A percentile compares a stretch with the other conserved stretches of the same genome.
phyloP scores from a whole-genome alignment of 2,113 vertebrate species.

The Coptodon rendalli region DNA sequence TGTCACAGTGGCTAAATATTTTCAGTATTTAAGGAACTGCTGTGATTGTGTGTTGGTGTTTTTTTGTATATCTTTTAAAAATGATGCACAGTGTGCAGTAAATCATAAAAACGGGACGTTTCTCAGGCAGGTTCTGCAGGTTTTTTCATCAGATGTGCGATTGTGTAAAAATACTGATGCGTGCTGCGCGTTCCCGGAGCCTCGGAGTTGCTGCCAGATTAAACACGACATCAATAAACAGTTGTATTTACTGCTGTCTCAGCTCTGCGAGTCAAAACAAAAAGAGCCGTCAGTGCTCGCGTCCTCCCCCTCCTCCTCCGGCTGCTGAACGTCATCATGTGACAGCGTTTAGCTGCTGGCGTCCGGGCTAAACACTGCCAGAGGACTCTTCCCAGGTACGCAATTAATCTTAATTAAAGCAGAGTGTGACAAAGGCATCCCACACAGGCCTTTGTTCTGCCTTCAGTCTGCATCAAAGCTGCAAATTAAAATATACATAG shows the following conservation, averaged over 20 bases:
- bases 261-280: neutral
- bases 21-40: neutral
- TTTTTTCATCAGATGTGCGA: neutral
- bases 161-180: neutral
- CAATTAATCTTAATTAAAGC: conserved; percentile 87
- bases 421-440: conserved; percentile 67
- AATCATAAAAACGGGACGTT: neutral
- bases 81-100: neutral
- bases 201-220: neutral
- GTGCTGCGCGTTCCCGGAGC: neutral
- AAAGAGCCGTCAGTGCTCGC: neutral
- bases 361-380: conserved; percentile 63
- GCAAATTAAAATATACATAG: neutral
- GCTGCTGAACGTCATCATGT: conserved; percentile 17
- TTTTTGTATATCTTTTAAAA: neutral
- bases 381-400: conserved; percentile 62
- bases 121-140: neutral
- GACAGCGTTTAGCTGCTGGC: conserved; percentile 64
- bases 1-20: neutral
- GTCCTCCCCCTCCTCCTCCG: neutral
- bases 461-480: neutral
- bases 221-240: neutral
- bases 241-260: neutral
- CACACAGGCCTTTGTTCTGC: neutral
- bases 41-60: neutral